Evolutionary conservation across 2,888 invertebrate species (phyloP).

Genomic region (Drosophila ezoana): DNA sequence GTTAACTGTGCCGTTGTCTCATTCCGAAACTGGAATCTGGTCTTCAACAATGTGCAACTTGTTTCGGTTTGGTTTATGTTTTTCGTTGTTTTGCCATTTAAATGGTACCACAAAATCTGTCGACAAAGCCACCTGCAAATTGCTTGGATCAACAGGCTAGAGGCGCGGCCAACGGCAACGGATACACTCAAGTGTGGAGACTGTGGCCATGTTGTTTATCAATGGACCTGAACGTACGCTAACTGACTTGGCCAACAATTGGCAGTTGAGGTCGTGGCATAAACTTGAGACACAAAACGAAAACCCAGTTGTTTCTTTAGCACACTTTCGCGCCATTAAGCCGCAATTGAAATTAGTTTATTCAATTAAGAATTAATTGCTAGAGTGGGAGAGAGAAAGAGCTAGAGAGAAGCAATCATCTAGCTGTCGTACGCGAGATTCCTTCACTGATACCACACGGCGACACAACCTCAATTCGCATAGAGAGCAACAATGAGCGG

Average conservation of each 20-base stretch:
- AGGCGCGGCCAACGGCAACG: conserved; percentile 41
- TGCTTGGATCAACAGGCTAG: conserved; percentile 41
- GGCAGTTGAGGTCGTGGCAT: conserved; percentile 26
- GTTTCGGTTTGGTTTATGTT: conserved; percentile 31
- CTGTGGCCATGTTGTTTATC: conserved; percentile 42
- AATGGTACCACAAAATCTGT: conserved; percentile 44
- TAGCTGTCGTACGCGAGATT: conserved; percentile 21
- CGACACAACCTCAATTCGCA: conserved; percentile 45
- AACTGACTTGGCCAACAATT: conserved; percentile 28
- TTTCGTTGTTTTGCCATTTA: conserved; percentile 14
- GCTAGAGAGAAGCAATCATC: conserved; percentile 36
- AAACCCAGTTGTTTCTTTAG: conserved; percentile 22
- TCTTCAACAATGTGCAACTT: conserved; percentile 43
- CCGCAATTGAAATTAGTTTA: conserved; percentile 44
- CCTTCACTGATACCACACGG: conserved; percentile 12
- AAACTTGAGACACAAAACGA: conserved; percentile 28
- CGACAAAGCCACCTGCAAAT: conserved; percentile 61
- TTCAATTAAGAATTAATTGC: conserved; percentile 47
- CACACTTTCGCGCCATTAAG: conserved; percentile 60
- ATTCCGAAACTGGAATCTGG: conserved; percentile 51
- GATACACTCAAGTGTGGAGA: conserved; percentile 20
- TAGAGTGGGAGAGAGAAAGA: conserved; percentile 15
- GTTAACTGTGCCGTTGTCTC: conserved; percentile 37
- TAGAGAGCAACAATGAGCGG: conserved; percentile 42
- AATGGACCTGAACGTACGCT: conserved; percentile 26